phyloP scores from a whole-genome alignment of 2,888 invertebrate species.

The Hypomecis atomaria region DNA sequence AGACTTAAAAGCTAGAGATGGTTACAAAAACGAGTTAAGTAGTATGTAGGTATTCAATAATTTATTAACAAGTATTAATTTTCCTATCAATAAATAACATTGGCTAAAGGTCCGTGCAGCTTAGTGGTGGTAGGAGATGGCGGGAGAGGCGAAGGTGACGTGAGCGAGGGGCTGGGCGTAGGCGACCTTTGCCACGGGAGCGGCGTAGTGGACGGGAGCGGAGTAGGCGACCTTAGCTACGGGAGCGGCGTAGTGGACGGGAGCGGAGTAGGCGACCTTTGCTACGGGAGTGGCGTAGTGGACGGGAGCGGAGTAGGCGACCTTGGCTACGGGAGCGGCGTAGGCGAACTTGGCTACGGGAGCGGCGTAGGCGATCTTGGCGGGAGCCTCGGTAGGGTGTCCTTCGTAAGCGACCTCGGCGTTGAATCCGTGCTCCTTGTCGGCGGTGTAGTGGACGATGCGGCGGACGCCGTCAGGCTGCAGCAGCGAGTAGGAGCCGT shows the following conservation, averaged over 20 bases:
- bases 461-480: slow-evolving; percentile 78
- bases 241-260: slow-evolving; percentile 43
- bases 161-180: slow-evolving; percentile 57
- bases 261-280: slow-evolving; percentile 47
- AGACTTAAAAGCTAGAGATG: too few species aligned
- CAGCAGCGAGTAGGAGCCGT: slow-evolving; percentile 77
- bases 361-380: slow-evolving; percentile 46
- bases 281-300: slow-evolving; percentile 43
- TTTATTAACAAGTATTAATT: slow-evolving; percentile 47
- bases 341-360: slow-evolving; percentile 44
- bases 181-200: slow-evolving; percentile 47
- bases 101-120: slow-evolving; percentile 37
- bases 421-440: slow-evolving; percentile 75
- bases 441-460: slow-evolving; percentile 77
- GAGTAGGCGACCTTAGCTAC: slow-evolving; percentile 47
- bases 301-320: slow-evolving; percentile 44
- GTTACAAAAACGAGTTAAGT: background rate
- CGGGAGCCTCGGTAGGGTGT: slow-evolving; percentile 55
- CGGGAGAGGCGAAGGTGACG: slow-evolving; percentile 69
- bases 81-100: slow-evolving; percentile 56
- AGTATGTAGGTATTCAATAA: slow-evolving; percentile 40
- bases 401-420: slow-evolving; percentile 77
- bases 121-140: slow-evolving; percentile 73
- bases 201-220: slow-evolving; percentile 46
- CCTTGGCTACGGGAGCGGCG: slow-evolving; percentile 44